phyloP scores from a whole-genome alignment of 2,888 invertebrate genomes.

The Acrobasis suavella region DNA sequence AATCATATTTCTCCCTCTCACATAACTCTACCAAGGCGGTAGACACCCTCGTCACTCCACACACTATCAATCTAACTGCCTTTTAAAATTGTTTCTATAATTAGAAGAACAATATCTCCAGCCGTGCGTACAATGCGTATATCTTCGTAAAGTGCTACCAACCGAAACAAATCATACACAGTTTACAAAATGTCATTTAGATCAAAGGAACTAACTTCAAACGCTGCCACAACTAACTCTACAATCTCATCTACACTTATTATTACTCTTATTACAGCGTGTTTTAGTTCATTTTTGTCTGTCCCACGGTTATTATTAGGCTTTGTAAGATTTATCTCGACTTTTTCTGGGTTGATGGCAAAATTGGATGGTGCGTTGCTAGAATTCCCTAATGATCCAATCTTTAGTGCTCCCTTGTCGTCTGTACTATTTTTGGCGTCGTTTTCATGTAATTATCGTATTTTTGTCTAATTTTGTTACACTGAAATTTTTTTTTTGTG shows the following conservation, averaged over 20 bases:
- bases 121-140: conserved; percentile 53
- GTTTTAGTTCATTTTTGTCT: conserved; percentile 46
- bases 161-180: conserved; percentile 66
- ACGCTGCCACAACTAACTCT: conserved; percentile 53
- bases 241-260: conserved; percentile 35
- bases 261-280: conserved; percentile 35
- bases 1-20: conserved; percentile 46
- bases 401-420: conserved; percentile 56
- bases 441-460: conserved; percentile 24
- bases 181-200: conserved; percentile 73
- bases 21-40: conserved; percentile 33
- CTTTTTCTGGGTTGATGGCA: conserved; percentile 71
- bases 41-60: conserved; percentile 59
- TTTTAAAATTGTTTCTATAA: conserved; percentile 60
- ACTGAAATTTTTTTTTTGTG: background rate
- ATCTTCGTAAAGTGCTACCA: conserved; percentile 60
- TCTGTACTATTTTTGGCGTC: conserved; percentile 46
- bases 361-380: conserved; percentile 58
- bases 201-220: conserved; percentile 76
- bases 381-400: conserved; percentile 56
- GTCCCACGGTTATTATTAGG: conserved; percentile 29
- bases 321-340: conserved; percentile 43
- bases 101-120: conserved; percentile 56
- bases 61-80: conserved; percentile 56
- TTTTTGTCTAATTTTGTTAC: conserved; percentile 16